Conservation (phyloP, 2,113 vertebrate species). For the Tretioscincus oriximinensis region DNA sequence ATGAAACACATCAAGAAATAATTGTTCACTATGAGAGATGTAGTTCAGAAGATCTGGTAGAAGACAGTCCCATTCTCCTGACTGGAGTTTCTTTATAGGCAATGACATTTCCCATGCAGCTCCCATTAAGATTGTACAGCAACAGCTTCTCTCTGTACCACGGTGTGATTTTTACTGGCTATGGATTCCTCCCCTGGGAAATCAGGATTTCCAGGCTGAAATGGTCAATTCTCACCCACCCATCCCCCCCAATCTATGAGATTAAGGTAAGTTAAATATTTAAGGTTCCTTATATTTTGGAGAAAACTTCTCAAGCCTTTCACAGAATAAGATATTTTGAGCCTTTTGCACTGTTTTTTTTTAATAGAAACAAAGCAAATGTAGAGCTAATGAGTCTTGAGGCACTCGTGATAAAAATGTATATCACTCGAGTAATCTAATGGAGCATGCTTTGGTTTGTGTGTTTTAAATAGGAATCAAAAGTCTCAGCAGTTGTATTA, state of each 20-base stretch:
- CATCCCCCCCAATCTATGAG: background rate
- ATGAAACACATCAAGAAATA: conserved; percentile 21
- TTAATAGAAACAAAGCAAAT: background rate
- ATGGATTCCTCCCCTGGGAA: conserved; percentile 25
- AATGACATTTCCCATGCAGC: conserved; percentile 21
- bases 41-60: conserved; percentile 21
- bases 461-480: background rate
- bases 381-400: background rate
- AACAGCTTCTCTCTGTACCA: conserved; percentile 25
- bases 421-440: background rate
- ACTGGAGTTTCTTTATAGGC: conserved; percentile 15
- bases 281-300: background rate
- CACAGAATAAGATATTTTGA: background rate
- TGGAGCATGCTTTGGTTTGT: background rate
- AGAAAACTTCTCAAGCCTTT: background rate
- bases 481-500: background rate
- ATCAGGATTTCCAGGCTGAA: conserved; percentile 11
- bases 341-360: background rate
- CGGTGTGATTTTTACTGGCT: conserved; percentile 20
- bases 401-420: background rate
- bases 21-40: conserved; percentile 20
- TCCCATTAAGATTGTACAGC: conserved; percentile 25
- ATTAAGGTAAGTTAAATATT: conserved; percentile 18
- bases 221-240: conserved; percentile 2
- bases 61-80: conserved; percentile 25